phyloP scores from a whole-genome alignment of 2,113 vertebrate species.

The Passerina amoena region DNA sequence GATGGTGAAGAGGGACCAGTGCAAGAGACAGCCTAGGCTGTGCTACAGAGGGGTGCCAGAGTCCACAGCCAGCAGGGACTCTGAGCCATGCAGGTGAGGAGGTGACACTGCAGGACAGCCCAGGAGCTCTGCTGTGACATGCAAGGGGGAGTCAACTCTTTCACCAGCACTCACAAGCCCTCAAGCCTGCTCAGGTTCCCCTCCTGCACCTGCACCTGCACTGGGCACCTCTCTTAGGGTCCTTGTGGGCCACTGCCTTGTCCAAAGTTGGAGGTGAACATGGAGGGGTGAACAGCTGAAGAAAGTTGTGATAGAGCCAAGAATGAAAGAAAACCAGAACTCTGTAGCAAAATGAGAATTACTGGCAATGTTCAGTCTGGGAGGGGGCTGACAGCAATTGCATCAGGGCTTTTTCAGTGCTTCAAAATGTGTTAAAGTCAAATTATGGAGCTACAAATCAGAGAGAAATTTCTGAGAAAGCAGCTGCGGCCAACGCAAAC shows the following conservation, averaged over 20 bases:
- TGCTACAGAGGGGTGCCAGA: not conserved
- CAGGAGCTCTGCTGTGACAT: not conserved
- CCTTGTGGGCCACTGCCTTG: not conserved
- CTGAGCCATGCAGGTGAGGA: not conserved
- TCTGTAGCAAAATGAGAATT: not conserved
- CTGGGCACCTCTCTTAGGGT: not conserved
- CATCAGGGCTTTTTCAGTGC: not conserved
- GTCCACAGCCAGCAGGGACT: not conserved
- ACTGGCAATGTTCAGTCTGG: not conserved
- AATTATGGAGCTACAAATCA: not conserved
- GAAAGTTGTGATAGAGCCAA: not conserved
- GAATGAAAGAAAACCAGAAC: not conserved
- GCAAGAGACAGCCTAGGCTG: not conserved
- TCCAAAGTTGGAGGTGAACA: not conserved
- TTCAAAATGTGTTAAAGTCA: not conserved
- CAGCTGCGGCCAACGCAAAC: not conserved
- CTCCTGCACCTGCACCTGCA: not conserved
- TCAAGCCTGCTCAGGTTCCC: not conserved
- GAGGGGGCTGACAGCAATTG: not conserved
- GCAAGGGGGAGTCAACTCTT: not conserved
- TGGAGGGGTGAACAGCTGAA: not conserved
- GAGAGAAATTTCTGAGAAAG: not conserved
- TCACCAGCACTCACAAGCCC: not conserved
- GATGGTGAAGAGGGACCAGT: not conserved
- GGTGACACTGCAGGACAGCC: not conserved